phyloP scores from a whole-genome alignment of 1,140 invertebrate genomes.

The Maniola jurtina region DNA sequence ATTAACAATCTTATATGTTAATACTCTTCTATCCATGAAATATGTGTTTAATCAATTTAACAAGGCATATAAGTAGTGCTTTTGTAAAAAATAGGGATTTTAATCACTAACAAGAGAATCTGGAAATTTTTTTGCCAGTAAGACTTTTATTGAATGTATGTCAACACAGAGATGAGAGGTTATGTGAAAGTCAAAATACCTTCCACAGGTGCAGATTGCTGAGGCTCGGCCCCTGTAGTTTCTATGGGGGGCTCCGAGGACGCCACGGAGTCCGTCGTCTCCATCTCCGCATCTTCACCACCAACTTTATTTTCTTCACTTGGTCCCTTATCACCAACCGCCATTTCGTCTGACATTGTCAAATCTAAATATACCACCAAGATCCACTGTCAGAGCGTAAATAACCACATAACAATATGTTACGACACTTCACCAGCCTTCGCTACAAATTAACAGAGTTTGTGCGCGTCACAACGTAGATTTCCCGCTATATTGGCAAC shows the following conservation, averaged over 20 bases:
- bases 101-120: background rate
- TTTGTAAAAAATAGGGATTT: background rate
- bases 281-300: constrained; percentile 19
- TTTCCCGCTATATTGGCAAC: constrained; percentile 72
- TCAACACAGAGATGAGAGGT: constrained; percentile 33
- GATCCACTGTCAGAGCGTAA: constrained; percentile 61
- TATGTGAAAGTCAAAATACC: constrained; percentile 39
- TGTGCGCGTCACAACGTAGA: constrained; percentile 70
- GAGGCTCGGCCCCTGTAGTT: background rate
- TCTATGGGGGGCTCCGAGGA: constrained; percentile 18
- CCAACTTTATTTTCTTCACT: constrained; percentile 50
- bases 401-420: constrained; percentile 68
- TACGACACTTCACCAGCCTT: constrained; percentile 55
- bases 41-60: background rate
- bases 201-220: constrained; percentile 7
- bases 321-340: constrained; percentile 67
- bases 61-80: background rate
- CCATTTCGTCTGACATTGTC: constrained; percentile 77
- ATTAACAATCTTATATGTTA: no score
- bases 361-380: constrained; percentile 63
- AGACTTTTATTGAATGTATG: constrained; percentile 25
- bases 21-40: background rate
- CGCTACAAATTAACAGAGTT: constrained; percentile 57
- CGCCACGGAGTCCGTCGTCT: constrained; percentile 19
- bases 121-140: background rate